A percentile compares a stretch with the other conserved stretches of the same genome.
Conservation (phyloP, 2,797 vertebrate genomes). For the Moxostoma hubbsi region DNA sequence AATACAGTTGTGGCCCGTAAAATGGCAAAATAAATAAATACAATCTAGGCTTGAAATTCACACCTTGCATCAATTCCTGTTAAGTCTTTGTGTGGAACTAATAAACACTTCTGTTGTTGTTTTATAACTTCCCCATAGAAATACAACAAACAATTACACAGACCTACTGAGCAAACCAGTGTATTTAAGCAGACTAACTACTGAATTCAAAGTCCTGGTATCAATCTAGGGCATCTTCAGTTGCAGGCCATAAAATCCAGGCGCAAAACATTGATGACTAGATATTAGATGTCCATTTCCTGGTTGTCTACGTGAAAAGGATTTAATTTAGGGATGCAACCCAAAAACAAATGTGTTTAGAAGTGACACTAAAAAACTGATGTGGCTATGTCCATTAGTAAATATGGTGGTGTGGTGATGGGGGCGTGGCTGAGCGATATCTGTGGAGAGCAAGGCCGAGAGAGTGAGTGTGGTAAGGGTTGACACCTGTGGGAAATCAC, state of each 20-base stretch:
- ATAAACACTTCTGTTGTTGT: background rate
- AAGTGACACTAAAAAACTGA: slow-evolving; percentile 5
- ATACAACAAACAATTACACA: background rate
- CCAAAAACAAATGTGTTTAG: background rate
- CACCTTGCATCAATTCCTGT: too few relatives aligned
- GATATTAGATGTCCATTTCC: background rate
- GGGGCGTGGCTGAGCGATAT: too few relatives aligned
- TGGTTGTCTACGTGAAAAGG: background rate
- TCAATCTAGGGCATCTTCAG: background rate
- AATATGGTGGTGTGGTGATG: too few relatives aligned
- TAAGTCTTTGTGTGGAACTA: background rate
- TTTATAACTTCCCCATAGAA: background rate
- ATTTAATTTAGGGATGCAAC: background rate
- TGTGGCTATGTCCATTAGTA: background rate
- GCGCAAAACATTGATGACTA: background rate
- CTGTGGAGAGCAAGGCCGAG: too few relatives aligned
- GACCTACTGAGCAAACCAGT: background rate
- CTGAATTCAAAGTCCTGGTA: slow-evolving; percentile 20
- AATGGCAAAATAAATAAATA: too few relatives aligned
- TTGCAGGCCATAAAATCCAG: slow-evolving; percentile 7
- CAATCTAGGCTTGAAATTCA: too few relatives aligned
- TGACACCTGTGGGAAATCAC: too few relatives aligned
- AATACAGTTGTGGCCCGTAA: too few relatives aligned
- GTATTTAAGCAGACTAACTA: background rate
- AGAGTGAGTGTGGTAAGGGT: too few relatives aligned